These are phyloP conservation scores for Tanytarsus gracilentus DNA, from an alignment of 2,888 invertebrate genomes.

Conservation along the genomic window DNA sequence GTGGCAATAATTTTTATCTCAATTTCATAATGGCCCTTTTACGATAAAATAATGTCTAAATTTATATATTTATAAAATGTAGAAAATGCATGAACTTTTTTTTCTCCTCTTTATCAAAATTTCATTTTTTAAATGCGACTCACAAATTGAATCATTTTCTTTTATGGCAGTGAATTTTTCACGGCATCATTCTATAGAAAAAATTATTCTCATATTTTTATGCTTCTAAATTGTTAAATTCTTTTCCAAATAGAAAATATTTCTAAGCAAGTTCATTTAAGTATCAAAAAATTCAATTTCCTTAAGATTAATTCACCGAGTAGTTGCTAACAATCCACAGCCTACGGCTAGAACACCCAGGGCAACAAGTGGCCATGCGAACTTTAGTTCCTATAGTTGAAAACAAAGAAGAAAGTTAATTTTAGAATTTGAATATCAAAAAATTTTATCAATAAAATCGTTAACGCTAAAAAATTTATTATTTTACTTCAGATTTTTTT, in stretches of 20 bases:
- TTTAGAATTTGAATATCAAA: no score
- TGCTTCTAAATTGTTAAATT: background rate
- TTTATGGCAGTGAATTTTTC: conserved; percentile 28
- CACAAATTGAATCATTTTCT: background rate
- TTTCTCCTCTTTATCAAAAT: background rate
- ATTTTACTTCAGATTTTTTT: no score
- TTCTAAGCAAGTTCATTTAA: background rate
- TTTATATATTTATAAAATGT: no score
- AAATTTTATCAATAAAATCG: no score
- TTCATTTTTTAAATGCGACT: no score
- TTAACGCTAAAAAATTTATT: no score
- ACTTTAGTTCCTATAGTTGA: conserved; percentile 38
- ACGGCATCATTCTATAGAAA: conserved; percentile 10
- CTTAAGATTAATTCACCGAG: conserved; percentile 38
- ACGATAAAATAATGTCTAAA: no score
- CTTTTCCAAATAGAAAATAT: background rate
- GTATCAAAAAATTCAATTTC: background rate
- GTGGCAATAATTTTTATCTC: no score
- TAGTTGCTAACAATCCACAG: conserved; percentile 43
- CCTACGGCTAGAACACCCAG: conserved; percentile 43
- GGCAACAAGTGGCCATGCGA: conserved; percentile 44
- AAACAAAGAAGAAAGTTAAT: conserved; percentile 15
- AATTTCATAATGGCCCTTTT: no score
- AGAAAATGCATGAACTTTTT: background rate
- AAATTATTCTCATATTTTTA: no score